phyloP scores from a whole-genome alignment of 2,888 invertebrate species.

The Dyspetes luteomarginatus region DNA sequence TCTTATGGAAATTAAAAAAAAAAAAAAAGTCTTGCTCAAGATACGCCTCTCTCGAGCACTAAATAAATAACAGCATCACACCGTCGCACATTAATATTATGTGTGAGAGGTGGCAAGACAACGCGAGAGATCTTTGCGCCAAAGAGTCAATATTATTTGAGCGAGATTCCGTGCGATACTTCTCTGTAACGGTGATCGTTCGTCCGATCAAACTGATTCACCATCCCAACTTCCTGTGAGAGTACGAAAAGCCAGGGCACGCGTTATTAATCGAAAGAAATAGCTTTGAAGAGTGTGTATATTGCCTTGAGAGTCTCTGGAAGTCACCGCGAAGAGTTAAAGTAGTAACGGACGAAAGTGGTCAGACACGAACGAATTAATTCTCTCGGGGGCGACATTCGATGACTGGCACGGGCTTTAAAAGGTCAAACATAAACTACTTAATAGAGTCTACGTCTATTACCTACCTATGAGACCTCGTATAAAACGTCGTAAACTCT shows the following conservation, averaged over 20 bases:
- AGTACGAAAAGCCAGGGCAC: slow-evolving; percentile 7
- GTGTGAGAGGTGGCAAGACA: slow-evolving; percentile 9
- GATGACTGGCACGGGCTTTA: slow-evolving; percentile 46
- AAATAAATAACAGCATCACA: slow-evolving; percentile 48
- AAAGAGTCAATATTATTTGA: slow-evolving; percentile 58
- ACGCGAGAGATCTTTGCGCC: neutral
- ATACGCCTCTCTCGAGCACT: slow-evolving; percentile 19
- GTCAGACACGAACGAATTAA: slow-evolving; percentile 41
- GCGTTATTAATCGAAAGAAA: neutral
- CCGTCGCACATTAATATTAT: slow-evolving; percentile 4
- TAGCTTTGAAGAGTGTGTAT: too few relatives aligned
- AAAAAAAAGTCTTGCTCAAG: neutral
- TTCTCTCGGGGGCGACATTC: slow-evolving; percentile 42
- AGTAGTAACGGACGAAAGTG: slow-evolving; percentile 35
- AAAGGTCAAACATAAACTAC: slow-evolving; percentile 47
- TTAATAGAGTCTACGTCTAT: slow-evolving; percentile 31
- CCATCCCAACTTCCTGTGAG: neutral
- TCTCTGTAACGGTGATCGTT: slow-evolving; percentile 26
- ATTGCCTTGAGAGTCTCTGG: neutral
- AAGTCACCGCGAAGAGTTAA: neutral
- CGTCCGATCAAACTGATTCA: neutral
- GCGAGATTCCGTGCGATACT: slow-evolving; percentile 27
- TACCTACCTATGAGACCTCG: neutral
- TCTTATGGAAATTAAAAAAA: slow-evolving; percentile 2
- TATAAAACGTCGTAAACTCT: neutral